Evolutionary conservation across 1,140 invertebrate species (phyloP), one percentile per base, ranked within the genome.

Genomic region (Periplaneta americana): DNA sequence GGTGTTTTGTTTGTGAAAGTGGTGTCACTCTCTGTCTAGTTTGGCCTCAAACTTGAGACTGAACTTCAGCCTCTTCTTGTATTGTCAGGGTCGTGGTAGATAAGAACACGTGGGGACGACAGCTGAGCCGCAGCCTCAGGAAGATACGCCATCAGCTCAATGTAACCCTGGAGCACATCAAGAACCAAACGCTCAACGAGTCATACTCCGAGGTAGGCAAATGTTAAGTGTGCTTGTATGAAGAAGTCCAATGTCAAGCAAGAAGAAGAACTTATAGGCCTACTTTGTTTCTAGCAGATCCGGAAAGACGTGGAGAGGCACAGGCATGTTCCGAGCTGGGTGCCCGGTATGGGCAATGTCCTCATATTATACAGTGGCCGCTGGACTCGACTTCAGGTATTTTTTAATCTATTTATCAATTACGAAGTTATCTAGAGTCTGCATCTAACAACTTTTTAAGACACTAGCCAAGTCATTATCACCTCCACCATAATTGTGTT

Each of bases 241-340:
- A n/a, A n/a, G n/a, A n/a, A n/a, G n/a, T n/a, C n/a, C n/a, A n/a
- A n/a, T n/a, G n/a, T n/a, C n/a, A n/a, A n/a, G n/a, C n/a, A n/a
- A n/a, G n/a, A n/a, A n/a, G n/a, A n/a, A n/a, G n/a, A n/a, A n/a
- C n/a, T 22, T 48, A 1, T 48, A 48, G 6, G 39, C n/a, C n/a
- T 48, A 22, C 39, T 48, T 48, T 15, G 15, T 48, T 48, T 48
- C 39, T 18, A 8, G 28, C 48, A 66, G 48, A 66, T 66, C 11
- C 48, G 28, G n/a, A 0, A n/a, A 0, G 13, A 86, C 0, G 85
- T 88, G 0, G 83, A 87, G n/a, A 85, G 89, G 34, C 85, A 89
- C 80, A 88, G 89, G 75, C 89, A 88, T 78, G 87, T 89, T 75
- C 88, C 88, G 0, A 89, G 88, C 75, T 89, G 88, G 88, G 74